A percentile compares a stretch with the other conserved stretches of the same genome.
These are phyloP conservation scores for Microctenopoma steveboyesi DNA, from an alignment of 2,797 vertebrate genomes.

Conservation along the genomic window DNA sequence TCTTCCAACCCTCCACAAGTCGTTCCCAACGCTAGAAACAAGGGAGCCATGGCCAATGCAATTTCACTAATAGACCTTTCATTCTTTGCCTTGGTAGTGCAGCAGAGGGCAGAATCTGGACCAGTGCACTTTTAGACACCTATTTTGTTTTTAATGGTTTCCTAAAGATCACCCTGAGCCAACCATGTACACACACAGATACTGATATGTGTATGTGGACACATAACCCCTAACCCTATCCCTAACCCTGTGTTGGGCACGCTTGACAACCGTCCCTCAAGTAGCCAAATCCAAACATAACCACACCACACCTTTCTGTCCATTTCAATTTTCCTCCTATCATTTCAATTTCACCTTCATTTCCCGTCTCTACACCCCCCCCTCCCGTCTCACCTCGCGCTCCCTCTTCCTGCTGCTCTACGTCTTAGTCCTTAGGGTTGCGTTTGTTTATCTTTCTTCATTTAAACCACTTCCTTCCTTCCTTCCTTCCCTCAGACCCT, in stretches of 20 bases:
- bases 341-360: slow-evolving; percentile 69
- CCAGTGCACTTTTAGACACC: too few species aligned
- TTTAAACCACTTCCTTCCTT: slow-evolving; percentile 31
- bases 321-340: slow-evolving; percentile 62
- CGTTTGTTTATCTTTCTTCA: slow-evolving; percentile 62
- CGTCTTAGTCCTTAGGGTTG: slow-evolving; percentile 40
- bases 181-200: too few species aligned
- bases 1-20: slow-evolving; percentile 4
- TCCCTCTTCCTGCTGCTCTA: slow-evolving; percentile 19
- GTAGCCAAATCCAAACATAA: slow-evolving; percentile 36
- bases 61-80: slow-evolving; percentile 30
- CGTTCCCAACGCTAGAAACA: slow-evolving; percentile 18
- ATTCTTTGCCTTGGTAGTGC: neutral
- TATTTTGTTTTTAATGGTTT: too few species aligned
- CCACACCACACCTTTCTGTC: slow-evolving; percentile 24
- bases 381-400: slow-evolving; percentile 27
- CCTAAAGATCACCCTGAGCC: too few species aligned
- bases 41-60: slow-evolving; percentile 23
- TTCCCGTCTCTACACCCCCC: slow-evolving; percentile 44
- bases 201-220: too few species aligned
- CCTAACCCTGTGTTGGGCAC: too few species aligned
- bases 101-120: neutral
- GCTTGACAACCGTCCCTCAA: neutral
- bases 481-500: neutral
- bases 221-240: too few species aligned